Base-by-base conservation (phyloP, 2,113 vertebrate species). In the Zapornia atra region DNA sequence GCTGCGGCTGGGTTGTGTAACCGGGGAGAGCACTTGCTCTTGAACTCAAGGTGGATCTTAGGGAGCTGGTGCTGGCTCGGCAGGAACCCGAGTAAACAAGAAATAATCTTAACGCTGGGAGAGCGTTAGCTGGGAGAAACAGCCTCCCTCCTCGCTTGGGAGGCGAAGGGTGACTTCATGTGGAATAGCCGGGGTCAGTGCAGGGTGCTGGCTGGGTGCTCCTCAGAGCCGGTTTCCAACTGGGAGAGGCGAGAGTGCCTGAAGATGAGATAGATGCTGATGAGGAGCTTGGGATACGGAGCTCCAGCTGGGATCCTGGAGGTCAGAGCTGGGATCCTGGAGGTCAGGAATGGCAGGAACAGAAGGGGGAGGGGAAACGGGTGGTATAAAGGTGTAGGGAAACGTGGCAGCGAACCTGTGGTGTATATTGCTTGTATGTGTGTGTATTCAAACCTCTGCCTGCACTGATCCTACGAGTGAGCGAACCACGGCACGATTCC, bases 1-100 rank as follows among this genome's bases (percentile, higher is more conserved):
- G 92, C 90, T 95, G 95, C 91, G 81, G 94, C 65, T 78, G 86
- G 60, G 90, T 89, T 95, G 93, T 95, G 89, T 95, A 94, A 92
- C 86, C 21, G 13, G 21, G 91, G 75, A 92, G 71, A 15, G 71
- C 92, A 65, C 93, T 94, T 90, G 92, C 72, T 85, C 63, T 79
- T 82, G 91, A 91, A 88, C 82, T 91, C 90, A 90, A 77, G 77
- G 86, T 93, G 89, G 82, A 60, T 94, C 82, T 91, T 42, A 44
- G 91, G 89, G 36, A 79, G 87, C 92, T 33, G 66, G 34, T 86
- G 91, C 91, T 96, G 93, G 89, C 93, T 95, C 54, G 34, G 13
- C 59, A 51, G 92, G 88, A 93, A 86, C 66, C 60, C 5, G 50
- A 40, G 53, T 70, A 81, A 78, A 90, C 44, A 80, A 59, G 50